Evolutionary conservation across 2,113 vertebrate species (phyloP), one percentile per base, ranked within the genome.

Genomic region (Pluvialis apricaria): DNA sequence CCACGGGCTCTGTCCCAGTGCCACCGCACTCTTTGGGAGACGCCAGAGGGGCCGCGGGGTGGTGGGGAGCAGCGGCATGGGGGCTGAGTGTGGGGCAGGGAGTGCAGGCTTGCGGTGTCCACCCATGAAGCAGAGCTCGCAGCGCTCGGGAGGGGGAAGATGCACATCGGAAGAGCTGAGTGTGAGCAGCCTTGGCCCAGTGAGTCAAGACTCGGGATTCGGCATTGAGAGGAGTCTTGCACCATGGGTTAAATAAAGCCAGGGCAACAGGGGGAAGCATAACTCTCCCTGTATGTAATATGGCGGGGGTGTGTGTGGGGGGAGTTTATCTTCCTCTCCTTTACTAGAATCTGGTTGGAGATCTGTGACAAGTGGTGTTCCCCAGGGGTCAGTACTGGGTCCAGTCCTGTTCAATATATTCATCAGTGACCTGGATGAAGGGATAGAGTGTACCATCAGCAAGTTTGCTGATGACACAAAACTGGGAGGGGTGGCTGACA

Each of bases 51-150:
- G 38, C 36, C 1, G 1, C 0, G 10, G 47, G 17, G 10, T 72
- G 58, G 45, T 45, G 49, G 45, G 66, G 49, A 82, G 34, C 11
- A 3, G 21, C 2, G 1, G 22, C 0, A 0, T 0, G 8, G 61
- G 11, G 13, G 19, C 1, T 1, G 36, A 66, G 34, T 2, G 2
- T 44, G 60, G 32, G 49, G n/a, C 1, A 2, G 25, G 57, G 6
- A 64, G 28, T 34, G 24, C 47, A 45, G 36, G 25, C 2, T 1
- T 40, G 49, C 51, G 7, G 6, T 83, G 81, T 70, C 60, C 25
- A 45, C 29, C 34, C 2, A 0, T 1, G 55, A 73, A 68, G 60
- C 44, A 76, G 70, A 38, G 29, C 32, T 77, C 1, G 5, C n/a
- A 24, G 42, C 0, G 3, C 25, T 70, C 25, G 14, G 42, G 36